Conservation (phyloP, 2,113 vertebrate genomes). For the Carassius auratus region DNA sequence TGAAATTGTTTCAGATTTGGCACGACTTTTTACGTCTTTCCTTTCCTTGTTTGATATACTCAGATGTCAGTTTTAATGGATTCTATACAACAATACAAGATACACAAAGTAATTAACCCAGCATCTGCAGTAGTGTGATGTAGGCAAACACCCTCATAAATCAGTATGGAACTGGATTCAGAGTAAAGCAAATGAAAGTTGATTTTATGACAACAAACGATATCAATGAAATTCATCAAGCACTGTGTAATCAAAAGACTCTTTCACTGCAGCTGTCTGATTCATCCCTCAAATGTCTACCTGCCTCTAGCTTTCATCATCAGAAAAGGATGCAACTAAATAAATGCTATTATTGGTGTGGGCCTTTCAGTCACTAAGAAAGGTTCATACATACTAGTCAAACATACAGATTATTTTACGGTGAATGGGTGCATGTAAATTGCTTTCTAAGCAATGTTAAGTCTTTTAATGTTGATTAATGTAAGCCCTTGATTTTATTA, state of each 20-base stretch:
- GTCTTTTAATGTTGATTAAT: conserved; percentile 1
- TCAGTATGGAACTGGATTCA: conserved; percentile 71
- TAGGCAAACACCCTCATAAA: not conserved
- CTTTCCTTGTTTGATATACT: not conserved
- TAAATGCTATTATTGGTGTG: conserved; percentile 28
- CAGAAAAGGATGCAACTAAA: conserved; percentile 13
- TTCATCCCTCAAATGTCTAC: conserved; percentile 27
- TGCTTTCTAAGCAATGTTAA: not conserved
- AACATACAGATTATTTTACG: not conserved
- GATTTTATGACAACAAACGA: conserved; percentile 66
- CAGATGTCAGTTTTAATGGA: not conserved
- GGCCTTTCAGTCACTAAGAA: conserved; percentile 18
- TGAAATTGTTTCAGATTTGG: not conserved
- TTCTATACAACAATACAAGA: not conserved
- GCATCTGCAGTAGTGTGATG: not conserved
- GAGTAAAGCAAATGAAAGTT: conserved; percentile 65
- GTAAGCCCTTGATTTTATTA: not conserved
- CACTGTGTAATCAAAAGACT: conserved; percentile 25
- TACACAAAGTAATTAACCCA: not conserved
- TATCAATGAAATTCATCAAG: conserved; percentile 35
- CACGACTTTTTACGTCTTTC: not conserved
- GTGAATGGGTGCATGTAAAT: not conserved
- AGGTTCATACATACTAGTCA: not conserved
- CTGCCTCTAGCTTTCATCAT: conserved; percentile 25
- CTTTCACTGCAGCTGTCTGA: not conserved